phyloP scores from a whole-genome alignment of 2,888 invertebrate species.

The Leptogaster cylindrica region DNA sequence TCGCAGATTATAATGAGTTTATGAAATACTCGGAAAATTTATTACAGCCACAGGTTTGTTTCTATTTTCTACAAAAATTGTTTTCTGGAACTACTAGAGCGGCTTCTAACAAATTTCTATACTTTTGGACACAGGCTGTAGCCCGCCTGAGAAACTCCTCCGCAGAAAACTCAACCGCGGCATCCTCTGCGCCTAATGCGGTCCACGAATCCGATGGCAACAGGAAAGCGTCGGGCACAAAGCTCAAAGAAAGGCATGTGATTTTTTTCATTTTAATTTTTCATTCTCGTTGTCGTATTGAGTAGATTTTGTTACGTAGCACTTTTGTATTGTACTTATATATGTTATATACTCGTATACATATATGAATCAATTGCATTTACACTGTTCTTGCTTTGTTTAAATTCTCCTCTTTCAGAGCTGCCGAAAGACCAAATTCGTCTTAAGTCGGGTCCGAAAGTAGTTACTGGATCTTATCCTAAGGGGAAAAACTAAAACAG shows the following conservation, averaged over 20 bases:
- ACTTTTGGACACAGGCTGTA: constrained; percentile 18
- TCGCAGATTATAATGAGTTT: constrained; percentile 33
- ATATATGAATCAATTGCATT: neutral
- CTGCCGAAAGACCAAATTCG: constrained; percentile 43
- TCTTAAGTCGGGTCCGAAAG: constrained; percentile 23
- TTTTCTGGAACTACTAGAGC: neutral
- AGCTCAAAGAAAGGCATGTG: constrained; percentile 44
- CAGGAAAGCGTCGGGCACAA: constrained; percentile 23
- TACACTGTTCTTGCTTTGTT: neutral
- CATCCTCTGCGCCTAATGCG: constrained; percentile 9
- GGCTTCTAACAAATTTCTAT: neutral
- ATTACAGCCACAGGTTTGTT: constrained; percentile 35
- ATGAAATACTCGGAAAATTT: neutral
- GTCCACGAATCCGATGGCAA: neutral
- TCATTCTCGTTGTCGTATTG: constrained; percentile 7
- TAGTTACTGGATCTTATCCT: constrained; percentile 5
- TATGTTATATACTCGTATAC: neutral
- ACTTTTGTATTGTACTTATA: neutral
- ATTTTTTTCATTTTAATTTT: constrained; percentile 12
- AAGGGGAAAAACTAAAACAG: too few relatives aligned
- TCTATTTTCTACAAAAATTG: neutral
- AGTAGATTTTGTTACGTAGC: constrained; percentile 2
- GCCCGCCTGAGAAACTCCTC: constrained; percentile 17
- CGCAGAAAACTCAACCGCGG: constrained; percentile 6
- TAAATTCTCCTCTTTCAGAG: constrained; percentile 19